Percentiles rank a stretch among this genome's conserved stretches.
phyloP scores from a whole-genome alignment of 2,113 vertebrate species.

The Setophaga petechia region DNA sequence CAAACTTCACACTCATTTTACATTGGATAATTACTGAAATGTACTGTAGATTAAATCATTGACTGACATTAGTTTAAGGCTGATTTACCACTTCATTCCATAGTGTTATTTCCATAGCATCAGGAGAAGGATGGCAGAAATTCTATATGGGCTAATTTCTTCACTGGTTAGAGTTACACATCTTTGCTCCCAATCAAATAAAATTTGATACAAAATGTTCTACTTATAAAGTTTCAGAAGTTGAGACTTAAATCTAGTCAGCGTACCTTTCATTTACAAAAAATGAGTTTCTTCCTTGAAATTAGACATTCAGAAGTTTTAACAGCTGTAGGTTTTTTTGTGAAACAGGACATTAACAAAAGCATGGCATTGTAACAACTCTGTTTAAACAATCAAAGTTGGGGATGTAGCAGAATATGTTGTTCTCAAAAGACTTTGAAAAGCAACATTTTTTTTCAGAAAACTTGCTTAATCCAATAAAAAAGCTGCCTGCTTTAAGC shows the following conservation, averaged over 20 bases:
- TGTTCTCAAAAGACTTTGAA: not conserved
- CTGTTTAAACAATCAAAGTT: not conserved
- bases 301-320: not conserved
- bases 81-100: not conserved
- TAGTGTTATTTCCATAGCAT: not conserved
- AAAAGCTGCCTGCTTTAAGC: not conserved
- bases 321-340: not conserved
- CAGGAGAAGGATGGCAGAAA: not conserved
- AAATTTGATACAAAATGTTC: not conserved
- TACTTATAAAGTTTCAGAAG: not conserved
- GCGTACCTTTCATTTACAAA: not conserved
- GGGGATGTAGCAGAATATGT: not conserved
- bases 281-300: not conserved
- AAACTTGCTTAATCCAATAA: not conserved
- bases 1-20: not conserved
- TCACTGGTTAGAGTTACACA: not conserved
- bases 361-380: not conserved
- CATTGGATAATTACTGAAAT: not conserved
- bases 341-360: not conserved
- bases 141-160: not conserved
- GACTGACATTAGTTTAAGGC: not conserved
- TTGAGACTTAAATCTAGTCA: not conserved
- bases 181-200: not conserved
- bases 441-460: not conserved
- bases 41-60: not conserved